A percentile compares a stretch with the other conserved stretches of the same genome.
These are phyloP conservation scores for Cataglyphis cursor DNA, from an alignment of 2,888 invertebrate genomes.

Conservation along the genomic window DNA sequence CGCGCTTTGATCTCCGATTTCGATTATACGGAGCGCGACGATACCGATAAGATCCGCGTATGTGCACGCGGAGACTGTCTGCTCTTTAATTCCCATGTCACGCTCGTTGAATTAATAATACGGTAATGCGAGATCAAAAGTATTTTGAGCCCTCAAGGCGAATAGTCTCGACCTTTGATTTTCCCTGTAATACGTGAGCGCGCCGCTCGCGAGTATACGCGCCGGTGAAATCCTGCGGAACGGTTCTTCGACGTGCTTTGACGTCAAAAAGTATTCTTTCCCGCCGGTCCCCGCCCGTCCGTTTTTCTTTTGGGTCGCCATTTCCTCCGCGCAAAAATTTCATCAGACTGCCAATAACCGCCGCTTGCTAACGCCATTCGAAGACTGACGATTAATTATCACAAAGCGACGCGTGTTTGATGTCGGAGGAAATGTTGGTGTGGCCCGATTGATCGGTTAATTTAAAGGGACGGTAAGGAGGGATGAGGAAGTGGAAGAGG, in stretches of 20 bases:
- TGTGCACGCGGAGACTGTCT: constrained; percentile 54
- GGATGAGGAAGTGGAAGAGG: constrained; percentile 59
- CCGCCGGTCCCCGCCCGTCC: constrained; percentile 44
- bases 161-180: constrained; percentile 61
- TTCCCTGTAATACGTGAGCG: constrained; percentile 47
- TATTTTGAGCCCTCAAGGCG: constrained; percentile 60
- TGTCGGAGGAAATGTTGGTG: constrained; percentile 78
- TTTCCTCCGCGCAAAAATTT: constrained; percentile 70
- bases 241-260: constrained; percentile 69
- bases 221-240: constrained; percentile 60
- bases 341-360: constrained; percentile 75
- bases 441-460: constrained; percentile 85
- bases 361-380: constrained; percentile 55
- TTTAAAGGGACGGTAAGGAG: constrained; percentile 83
- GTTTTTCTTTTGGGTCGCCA: constrained; percentile 61
- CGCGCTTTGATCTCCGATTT: constrained; percentile 57
- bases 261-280: constrained; percentile 69
- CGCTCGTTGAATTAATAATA: constrained; percentile 60
- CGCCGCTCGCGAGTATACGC: constrained; percentile 23
- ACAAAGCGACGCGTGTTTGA: constrained; percentile 84
- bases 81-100: constrained; percentile 59
- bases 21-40: constrained; percentile 58
- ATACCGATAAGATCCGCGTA: constrained; percentile 56
- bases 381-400: constrained; percentile 84
- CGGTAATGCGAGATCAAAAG: constrained; percentile 61